These are phyloP conservation scores for Oncorhynchus tshawytscha DNA, from an alignment of 2,113 vertebrate genomes.

Conservation along the genomic window DNA sequence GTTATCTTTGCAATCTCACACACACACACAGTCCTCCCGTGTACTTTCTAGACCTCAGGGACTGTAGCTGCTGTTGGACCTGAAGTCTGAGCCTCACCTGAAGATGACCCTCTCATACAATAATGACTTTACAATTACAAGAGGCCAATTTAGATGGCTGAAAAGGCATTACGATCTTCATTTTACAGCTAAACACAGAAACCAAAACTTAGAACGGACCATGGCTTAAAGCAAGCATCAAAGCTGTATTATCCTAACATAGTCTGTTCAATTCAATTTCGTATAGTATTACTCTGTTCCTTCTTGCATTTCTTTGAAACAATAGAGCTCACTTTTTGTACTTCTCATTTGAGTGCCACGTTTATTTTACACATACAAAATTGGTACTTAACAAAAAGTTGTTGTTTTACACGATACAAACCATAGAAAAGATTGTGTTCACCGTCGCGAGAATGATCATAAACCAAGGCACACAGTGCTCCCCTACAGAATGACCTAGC, in stretches of 20 bases:
- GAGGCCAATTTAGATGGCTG: not conserved
- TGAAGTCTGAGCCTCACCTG: not conserved
- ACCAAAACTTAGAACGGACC: not conserved
- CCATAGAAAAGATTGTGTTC: constrained; percentile 9
- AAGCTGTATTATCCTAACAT: not conserved
- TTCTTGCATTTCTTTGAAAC: not conserved
- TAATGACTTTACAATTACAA: not conserved
- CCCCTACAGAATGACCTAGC: constrained; percentile 35
- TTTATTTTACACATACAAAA: constrained; percentile 23
- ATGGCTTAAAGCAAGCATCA: not conserved
- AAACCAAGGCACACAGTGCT: constrained; percentile 38
- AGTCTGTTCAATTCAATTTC: not conserved
- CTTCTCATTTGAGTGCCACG: not conserved
- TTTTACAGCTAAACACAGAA: not conserved
- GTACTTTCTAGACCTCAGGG: not conserved
- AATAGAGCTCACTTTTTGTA: not conserved
- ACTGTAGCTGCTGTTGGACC: not conserved
- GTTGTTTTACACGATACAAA: constrained; percentile 15
- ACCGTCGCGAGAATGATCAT: not conserved
- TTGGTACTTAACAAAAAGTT: not conserved
- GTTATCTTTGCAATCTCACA: not conserved
- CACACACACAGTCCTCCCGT: not conserved
- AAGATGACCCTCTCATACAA: not conserved
- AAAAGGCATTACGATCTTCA: not conserved
- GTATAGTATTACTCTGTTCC: not conserved